Evolutionary conservation across 23 tunicate species (phyloP).

Genomic region (Halocynthia aurantium): DNA sequence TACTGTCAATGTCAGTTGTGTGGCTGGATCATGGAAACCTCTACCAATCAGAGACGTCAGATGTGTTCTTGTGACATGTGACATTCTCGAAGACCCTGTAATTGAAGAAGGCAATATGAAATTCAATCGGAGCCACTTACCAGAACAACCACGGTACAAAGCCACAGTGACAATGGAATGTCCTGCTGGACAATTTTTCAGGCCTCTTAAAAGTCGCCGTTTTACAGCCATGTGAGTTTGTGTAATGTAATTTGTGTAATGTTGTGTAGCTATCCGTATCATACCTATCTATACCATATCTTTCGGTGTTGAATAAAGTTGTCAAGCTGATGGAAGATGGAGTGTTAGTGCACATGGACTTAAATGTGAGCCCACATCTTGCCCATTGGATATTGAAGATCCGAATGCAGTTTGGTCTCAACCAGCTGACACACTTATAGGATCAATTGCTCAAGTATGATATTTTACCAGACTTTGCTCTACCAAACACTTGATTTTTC

Average conservation of each 20-base stretch:
- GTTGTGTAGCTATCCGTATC: not conserved
- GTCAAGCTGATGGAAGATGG: constrained; percentile 46
- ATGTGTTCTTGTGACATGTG: constrained; percentile 53
- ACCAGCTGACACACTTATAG: constrained; percentile 21
- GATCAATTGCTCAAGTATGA: constrained; percentile 32
- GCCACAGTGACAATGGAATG: constrained; percentile 28
- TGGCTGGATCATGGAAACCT: constrained; percentile 46
- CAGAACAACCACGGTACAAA: constrained; percentile 14
- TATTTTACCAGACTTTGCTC: not conserved
- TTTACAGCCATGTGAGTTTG: not conserved
- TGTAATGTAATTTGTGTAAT: too few species aligned
- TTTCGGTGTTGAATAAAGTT: constrained; percentile 3
- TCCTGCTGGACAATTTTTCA: constrained; percentile 45
- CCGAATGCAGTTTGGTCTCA: constrained; percentile 55
- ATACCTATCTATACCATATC: not conserved
- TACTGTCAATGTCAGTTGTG: constrained; percentile 10
- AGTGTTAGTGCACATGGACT: constrained; percentile 13
- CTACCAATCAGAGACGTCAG: constrained; percentile 8
- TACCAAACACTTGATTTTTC: too few species aligned
- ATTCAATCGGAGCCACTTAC: constrained; percentile 23
- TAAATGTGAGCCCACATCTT: constrained; percentile 33
- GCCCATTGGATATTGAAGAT: constrained; percentile 21
- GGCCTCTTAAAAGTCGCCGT: constrained; percentile 10
- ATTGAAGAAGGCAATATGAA: not conserved
- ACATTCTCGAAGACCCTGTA: not conserved